Conservation (phyloP, 2,888 invertebrate species). For the Athalia circularis region DNA sequence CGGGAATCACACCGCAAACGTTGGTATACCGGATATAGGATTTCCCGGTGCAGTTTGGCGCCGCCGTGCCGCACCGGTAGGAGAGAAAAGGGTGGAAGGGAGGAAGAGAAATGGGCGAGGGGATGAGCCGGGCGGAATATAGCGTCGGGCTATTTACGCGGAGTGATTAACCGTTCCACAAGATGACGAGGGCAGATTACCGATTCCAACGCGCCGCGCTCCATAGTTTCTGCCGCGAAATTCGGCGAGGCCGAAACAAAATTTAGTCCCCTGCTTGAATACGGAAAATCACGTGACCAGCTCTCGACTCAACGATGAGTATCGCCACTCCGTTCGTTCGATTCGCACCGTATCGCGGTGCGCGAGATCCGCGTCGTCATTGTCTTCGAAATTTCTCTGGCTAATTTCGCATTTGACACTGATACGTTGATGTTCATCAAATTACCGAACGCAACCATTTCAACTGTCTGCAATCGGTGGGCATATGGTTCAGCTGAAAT, state of each 20-base stretch:
- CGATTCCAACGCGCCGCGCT: not conserved
- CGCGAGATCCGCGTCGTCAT: no score
- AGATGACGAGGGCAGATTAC: slow-evolving; percentile 36
- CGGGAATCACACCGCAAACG: slow-evolving; percentile 31
- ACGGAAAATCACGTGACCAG: no score
- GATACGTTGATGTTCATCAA: no score
- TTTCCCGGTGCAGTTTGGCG: slow-evolving; percentile 18
- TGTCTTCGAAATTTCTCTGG: no score
- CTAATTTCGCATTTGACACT: no score
- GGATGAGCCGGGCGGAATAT: slow-evolving; percentile 2
- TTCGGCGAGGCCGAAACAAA: no score
- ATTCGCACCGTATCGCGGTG: no score
- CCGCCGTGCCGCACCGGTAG: no score
- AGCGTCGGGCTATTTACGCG: slow-evolving; percentile 26
- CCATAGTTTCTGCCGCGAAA: not conserved
- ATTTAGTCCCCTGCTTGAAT: no score
- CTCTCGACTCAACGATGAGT: no score
- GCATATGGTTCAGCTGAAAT: not conserved
- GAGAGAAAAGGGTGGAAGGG: not conserved
- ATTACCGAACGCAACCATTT: slow-evolving; percentile 23
- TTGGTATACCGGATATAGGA: slow-evolving; percentile 27
- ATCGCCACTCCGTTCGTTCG: no score
- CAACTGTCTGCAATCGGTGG: slow-evolving; percentile 13
- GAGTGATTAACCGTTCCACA: slow-evolving; percentile 38
- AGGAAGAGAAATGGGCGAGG: not conserved